Conservation (phyloP, 2,797 vertebrate species). For the Thunnus albacares region DNA sequence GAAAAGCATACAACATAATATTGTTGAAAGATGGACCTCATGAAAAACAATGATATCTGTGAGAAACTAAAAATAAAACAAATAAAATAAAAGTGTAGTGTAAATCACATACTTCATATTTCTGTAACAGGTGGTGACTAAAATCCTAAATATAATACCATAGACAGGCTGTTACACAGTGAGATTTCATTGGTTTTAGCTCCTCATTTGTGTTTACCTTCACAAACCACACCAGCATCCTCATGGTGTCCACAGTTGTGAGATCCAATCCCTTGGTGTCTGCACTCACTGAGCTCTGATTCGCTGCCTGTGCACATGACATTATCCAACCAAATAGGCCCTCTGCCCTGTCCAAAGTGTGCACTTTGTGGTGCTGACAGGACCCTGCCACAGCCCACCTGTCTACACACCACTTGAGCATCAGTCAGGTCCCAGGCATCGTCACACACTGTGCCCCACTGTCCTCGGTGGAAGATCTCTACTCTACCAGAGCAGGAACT, state of each 20-base stretch:
- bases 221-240: slow-evolving; percentile 68
- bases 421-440: slow-evolving; percentile 55
- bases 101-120: too few relatives aligned
- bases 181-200: too few relatives aligned
- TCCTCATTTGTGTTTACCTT: too few relatives aligned
- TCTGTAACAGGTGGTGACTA: too few relatives aligned
- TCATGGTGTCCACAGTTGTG: slow-evolving; percentile 65
- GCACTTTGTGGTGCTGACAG: slow-evolving; percentile 29
- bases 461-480: slow-evolving; percentile 69
- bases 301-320: slow-evolving; percentile 60
- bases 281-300: slow-evolving; percentile 40
- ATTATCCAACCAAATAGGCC: slow-evolving; percentile 73
- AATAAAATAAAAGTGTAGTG: too few relatives aligned
- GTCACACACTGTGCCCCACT: slow-evolving; percentile 78
- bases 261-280: slow-evolving; percentile 44
- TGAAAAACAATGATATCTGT: too few relatives aligned
- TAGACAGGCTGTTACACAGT: too few relatives aligned
- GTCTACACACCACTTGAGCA: slow-evolving; percentile 74
- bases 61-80: too few relatives aligned
- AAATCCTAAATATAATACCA: too few relatives aligned
- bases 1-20: too few relatives aligned
- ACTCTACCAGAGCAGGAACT: slow-evolving; percentile 73
- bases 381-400: slow-evolving; percentile 72
- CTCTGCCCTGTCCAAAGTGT: slow-evolving; percentile 61
- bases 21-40: too few relatives aligned